Base-by-base conservation (phyloP, 2,888 invertebrate genomes). In the Hirtodrosophila trivittata region DNA sequence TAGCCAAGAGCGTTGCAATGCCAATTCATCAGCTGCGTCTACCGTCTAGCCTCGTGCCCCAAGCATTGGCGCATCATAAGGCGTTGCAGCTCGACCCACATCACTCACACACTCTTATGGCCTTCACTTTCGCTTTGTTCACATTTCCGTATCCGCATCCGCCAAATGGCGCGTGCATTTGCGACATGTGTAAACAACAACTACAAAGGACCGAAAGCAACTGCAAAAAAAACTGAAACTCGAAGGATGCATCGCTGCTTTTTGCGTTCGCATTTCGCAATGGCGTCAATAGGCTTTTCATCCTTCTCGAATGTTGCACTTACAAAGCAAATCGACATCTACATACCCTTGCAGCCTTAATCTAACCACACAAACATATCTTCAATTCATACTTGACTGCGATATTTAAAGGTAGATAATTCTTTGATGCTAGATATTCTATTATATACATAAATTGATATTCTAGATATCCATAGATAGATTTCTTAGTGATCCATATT, bases 1-100 rank as follows among this genome's bases (percentile, higher is more conserved):
- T 81, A 86, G 86, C 86, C 83, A 86, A 63, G 58, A 85, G 86
- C 86, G 58, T 46, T 65, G 80, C 70, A 73, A 57, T 62, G 63
- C 59, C 62, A 51, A 57, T 75, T 76, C 80, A 66, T 71, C 83
- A 77, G 68, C 57, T 43, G 43, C 41, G 32, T 43, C 63, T 66
- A 46, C 18, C 52, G 76, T 83, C 59, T 81, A 66, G 72, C 56
- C 68, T 54, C 42, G 18, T 58, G 59, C 43, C 81, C 65, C 37
- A 28, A 59, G 85, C 72, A 38, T 14, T 21, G 52, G 57, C 50
- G 32, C 41, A 39, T 16, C 21, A 32, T 25, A 25, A 43, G 42
- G 43, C 60, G 12, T 26, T 30, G 16, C 10, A 21, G 18, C 5
- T 21, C 5, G 3, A 21, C 5, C 5, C 5, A 21, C 18, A 21